Evolutionary conservation across 2,113 vertebrate species (phyloP), one percentile per base, ranked within the genome.

Genomic region (Gymnocephalus cernua): DNA sequence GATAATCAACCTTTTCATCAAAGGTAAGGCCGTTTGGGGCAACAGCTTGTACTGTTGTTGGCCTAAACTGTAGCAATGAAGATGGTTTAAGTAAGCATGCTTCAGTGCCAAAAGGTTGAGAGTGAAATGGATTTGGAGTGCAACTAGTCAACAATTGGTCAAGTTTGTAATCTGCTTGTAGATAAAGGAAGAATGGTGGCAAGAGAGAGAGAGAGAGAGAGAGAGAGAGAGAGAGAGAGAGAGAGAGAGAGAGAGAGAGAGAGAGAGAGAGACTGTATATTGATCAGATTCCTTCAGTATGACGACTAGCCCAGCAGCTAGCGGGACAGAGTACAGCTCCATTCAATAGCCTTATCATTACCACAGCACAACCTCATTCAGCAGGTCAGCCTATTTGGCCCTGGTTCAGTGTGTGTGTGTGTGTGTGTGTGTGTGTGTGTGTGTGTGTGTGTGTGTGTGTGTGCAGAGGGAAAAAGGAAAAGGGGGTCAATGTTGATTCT

Each of bases 331-430:
- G 86, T 82, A 90, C 79, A 90, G 90, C 92, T 91, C 77, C 88
- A 93, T 93, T 92, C 93, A 86, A 93, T 91, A 92, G 73, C 79
- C 90, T 91, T 89, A 93, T 93, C 90, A 91, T 94, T 92, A 94
- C 86, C 84, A 73, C 80, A 88, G 87, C 85, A 90, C 86, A 82
- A 86, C 88, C 81, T 75, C 89, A 83, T 86, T 86, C 91, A 88
- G 80, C 74, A 82, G 90, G 93, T 91, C 88, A 91, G 65, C 74
- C 81, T 81, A 84, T 88, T 88, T 91, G 89, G 84, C 88, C 80
- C 56, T 41, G 45, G 48, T 83, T 85, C 67, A 29, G 48, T 74
- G 72, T 64, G 63, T 51, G 67, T 44, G 48, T 50, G 64, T 15
- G 3, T 69, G 50, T 57, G 45, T 48, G 38, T 45, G 23, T 51